These are phyloP conservation scores for Morinoia aosen DNA, from an alignment of 2,888 invertebrate species.

Conservation along the genomic window DNA sequence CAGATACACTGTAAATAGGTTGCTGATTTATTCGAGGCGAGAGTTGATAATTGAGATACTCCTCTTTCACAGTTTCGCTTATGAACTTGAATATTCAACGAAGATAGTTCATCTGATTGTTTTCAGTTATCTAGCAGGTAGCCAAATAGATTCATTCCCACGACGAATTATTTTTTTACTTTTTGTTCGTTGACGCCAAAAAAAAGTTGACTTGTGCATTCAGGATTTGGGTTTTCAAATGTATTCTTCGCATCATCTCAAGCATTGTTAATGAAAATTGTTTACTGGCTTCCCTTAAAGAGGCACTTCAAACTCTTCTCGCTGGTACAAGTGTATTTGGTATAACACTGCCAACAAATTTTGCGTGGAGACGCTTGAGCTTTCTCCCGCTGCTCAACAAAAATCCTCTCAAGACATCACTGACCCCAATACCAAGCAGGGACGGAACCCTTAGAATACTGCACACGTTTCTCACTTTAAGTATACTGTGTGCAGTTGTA, in stretches of 20 bases:
- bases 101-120: background rate
- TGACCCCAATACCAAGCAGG: background rate
- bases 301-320: background rate
- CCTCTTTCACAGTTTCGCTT: background rate
- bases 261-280: background rate
- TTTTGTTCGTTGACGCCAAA: background rate
- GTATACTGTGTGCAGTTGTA: background rate
- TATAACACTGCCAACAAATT: background rate
- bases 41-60: background rate
- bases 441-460: background rate
- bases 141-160: background rate
- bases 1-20: background rate
- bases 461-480: background rate
- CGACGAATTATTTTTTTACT: background rate
- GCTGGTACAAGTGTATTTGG: background rate
- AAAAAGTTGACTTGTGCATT: background rate
- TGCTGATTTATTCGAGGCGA: background rate
- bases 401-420: background rate
- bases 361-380: background rate
- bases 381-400: background rate
- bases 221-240: background rate
- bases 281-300: background rate
- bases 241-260: background rate
- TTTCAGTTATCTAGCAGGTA: background rate
- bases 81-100: background rate